Conservation (phyloP, 1,140 invertebrate genomes). For the Diuraphis noxia region DNA sequence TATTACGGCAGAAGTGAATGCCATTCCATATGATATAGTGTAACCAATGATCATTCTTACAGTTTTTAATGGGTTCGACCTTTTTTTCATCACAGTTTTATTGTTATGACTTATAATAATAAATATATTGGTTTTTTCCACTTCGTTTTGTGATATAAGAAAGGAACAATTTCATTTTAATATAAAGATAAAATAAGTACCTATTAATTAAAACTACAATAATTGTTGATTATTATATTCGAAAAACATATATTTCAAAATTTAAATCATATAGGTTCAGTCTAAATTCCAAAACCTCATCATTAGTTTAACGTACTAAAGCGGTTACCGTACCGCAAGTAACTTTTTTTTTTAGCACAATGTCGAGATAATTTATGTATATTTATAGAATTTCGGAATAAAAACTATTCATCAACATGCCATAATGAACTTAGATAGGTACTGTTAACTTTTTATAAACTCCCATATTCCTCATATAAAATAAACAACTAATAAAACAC, state of each 20-base stretch:
- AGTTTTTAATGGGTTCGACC: neutral
- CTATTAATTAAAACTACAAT: neutral
- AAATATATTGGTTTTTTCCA: neutral
- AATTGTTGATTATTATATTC: neutral
- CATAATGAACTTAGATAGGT: neutral
- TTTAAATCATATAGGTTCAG: neutral
- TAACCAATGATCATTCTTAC: neutral
- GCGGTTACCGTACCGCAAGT: neutral
- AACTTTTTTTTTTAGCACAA: neutral
- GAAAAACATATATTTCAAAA: neutral
- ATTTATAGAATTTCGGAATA: neutral
- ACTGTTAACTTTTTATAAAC: neutral
- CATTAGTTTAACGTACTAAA: neutral
- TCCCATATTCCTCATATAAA: no score
- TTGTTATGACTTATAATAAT: neutral
- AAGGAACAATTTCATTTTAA: neutral
- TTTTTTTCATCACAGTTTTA: neutral
- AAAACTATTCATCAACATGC: neutral
- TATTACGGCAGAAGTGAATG: neutral
- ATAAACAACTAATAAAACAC: no score
- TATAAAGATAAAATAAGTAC: neutral
- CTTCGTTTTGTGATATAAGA: neutral
- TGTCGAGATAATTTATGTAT: neutral
- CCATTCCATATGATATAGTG: neutral
- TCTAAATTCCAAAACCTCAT: neutral